Evolutionary conservation across 2,113 vertebrate species (phyloP), one percentile per base, ranked within the genome.

Genomic region (Pseudois nayaur): DNA sequence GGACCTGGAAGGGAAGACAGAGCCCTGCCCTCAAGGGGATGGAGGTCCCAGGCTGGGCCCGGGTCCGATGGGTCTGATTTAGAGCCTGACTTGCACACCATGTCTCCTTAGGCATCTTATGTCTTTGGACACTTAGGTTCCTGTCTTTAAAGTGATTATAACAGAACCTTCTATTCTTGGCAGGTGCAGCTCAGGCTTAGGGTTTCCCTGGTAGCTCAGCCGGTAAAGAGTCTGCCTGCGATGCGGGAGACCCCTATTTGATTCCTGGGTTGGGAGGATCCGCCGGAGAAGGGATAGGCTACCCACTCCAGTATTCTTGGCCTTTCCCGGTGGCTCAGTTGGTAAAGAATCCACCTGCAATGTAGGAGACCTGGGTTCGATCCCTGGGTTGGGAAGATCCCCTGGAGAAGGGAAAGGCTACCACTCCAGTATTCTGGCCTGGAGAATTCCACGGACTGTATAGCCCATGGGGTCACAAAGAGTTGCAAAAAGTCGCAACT

Each of bases 151-250:
- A 85, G 19, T 45, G 19, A 50, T 62, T 33, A 29, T 23, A 50
- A 19, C 6, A 83, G 81, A n/a, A 50, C 31, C n/a, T 64, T 64
- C 50, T 48, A 1, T 67, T 91, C 74, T 84, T 33, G 6, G 52
- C 25, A 57, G 25, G 19, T 45, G 19, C 14, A 4, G 33, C 43
- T 48, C 19, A 12, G 79, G 36, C 57, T 79, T 17, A 1, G n/a
- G 67, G 10, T 3, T 71, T 71, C 67, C 19, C 5, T 71, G n/a
- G 36, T 71, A 40, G n/a, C n/a, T 71, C n/a, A 71, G 67, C 67
- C 0, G 0, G 19, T 71, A 12, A 71, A 36, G 10, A 71, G n/a
- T 71, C n/a, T 12, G n/a, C 67, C 67, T 71, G 67, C 0, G 5
- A 40, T 71, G 67, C 5, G 0, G 1, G n/a, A 23, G 67, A 40